Conservation (phyloP, 2,797 vertebrate species). For the Siniperca scherzeri region DNA sequence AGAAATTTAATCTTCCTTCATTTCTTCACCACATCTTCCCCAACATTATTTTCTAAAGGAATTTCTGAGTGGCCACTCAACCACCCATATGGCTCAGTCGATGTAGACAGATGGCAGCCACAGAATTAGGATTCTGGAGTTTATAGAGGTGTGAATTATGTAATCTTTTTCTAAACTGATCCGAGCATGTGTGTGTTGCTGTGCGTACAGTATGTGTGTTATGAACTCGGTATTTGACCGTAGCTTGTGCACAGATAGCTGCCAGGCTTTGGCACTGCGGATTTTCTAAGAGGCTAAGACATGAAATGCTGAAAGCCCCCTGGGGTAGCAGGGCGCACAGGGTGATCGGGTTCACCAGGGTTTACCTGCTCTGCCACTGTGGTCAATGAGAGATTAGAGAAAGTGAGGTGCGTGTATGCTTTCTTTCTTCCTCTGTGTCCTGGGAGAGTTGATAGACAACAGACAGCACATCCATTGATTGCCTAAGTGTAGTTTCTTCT, state of each 20-base stretch:
- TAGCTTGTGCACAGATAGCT: constrained; percentile 57
- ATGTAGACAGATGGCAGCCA: constrained; percentile 59
- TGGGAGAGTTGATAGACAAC: constrained; percentile 44
- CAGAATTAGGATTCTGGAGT: constrained; percentile 48
- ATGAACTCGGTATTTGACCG: constrained; percentile 33
- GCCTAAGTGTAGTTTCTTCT: constrained; percentile 57
- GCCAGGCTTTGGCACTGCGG: constrained; percentile 57
- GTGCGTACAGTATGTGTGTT: constrained; percentile 7
- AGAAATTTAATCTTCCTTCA: constrained; percentile 33
- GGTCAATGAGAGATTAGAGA: constrained; percentile 26
- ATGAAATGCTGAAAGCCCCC: constrained; percentile 61
- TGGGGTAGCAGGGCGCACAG: constrained; percentile 75
- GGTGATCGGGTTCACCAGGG: constrained; percentile 71
- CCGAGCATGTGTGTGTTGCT: not conserved
- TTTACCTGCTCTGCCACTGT: constrained; percentile 49
- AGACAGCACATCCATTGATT: constrained; percentile 61
- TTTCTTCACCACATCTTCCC: constrained; percentile 49
- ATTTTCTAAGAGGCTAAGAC: constrained; percentile 37
- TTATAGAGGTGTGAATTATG: constrained; percentile 70
- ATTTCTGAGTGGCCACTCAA: constrained; percentile 44
- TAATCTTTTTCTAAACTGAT: constrained; percentile 61
- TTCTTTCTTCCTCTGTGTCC: constrained; percentile 26
- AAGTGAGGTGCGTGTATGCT: not conserved
- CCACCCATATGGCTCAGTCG: constrained; percentile 46
- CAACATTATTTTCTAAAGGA: constrained; percentile 61